A percentile compares a stretch with the other conserved stretches of the same genome.
Evolutionary conservation across 1,140 invertebrate genomes (phyloP).

Genomic region (Sminthurides bifidus): DNA sequence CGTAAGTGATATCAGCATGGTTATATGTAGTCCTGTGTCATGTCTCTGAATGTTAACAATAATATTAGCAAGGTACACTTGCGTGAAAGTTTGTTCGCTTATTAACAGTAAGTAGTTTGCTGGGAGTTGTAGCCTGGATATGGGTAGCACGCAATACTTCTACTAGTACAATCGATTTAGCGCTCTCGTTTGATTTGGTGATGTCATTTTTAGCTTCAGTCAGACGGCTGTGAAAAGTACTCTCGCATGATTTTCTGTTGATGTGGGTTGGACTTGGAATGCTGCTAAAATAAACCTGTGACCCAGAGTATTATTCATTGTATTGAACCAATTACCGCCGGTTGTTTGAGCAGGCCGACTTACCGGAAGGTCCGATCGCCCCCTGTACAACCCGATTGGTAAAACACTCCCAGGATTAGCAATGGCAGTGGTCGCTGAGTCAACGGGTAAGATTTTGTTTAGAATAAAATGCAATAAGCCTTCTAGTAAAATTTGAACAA

Average conservation of each 20-base stretch:
- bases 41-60: background rate
- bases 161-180: no score
- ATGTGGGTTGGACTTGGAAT: no score
- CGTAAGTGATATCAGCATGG: conserved; percentile 8
- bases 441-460: background rate
- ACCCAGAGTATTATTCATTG: no score
- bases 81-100: background rate
- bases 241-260: no score
- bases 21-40: background rate
- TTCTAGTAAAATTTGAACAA: background rate
- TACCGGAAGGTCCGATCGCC: conserved; percentile 17
- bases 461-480: background rate
- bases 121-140: background rate
- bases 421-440: conserved; percentile 17
- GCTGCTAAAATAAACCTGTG: no score
- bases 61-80: background rate
- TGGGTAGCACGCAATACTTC: background rate
- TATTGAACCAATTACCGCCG: no score
- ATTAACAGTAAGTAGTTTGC: background rate
- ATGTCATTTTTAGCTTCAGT: background rate
- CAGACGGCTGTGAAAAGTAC: background rate
- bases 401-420: conserved; percentile 25
- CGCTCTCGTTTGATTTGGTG: background rate
- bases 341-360: conserved; percentile 9
- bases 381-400: conserved; percentile 19